Conservation (phyloP, 2,113 vertebrate species). For the Amia ocellicauda region DNA sequence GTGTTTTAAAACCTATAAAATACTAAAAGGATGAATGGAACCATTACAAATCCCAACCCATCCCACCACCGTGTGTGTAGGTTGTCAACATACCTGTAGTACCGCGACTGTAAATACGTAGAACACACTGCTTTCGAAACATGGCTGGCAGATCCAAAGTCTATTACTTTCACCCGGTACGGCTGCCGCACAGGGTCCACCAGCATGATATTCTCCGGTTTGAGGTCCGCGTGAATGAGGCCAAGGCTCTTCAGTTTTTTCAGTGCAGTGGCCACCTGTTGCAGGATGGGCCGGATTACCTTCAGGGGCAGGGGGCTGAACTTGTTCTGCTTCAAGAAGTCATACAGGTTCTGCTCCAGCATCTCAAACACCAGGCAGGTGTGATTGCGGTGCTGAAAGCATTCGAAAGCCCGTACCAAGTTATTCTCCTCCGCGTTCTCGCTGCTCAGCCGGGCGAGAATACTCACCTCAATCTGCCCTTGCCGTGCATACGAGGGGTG, state of each 20-base stretch:
- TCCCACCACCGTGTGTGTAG: not conserved
- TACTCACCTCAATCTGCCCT: slow-evolving; percentile 97
- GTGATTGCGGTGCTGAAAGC: slow-evolving; percentile 96
- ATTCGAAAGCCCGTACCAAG: slow-evolving; percentile 93
- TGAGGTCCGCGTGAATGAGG: slow-evolving; percentile 98
- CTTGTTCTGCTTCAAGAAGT: slow-evolving; percentile 98
- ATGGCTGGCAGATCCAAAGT: slow-evolving; percentile 98
- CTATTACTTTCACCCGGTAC: slow-evolving; percentile 97
- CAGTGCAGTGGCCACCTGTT: slow-evolving; percentile 96
- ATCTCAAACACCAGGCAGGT: slow-evolving; percentile 98
- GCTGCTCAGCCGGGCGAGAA: slow-evolving; percentile 89
- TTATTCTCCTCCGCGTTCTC: slow-evolving; percentile 97
- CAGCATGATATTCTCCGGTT: slow-evolving; percentile 99
- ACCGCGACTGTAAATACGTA: slow-evolving; percentile 96
- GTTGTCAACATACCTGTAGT: slow-evolving; percentile 85
- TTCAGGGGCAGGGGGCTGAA: slow-evolving; percentile 96
- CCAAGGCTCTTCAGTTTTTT: slow-evolving; percentile 97
- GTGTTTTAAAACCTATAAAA: too few species aligned
- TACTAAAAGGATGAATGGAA: too few species aligned
- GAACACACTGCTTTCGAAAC: slow-evolving; percentile 99
- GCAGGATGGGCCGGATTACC: slow-evolving; percentile 94
- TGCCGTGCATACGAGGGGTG: slow-evolving; percentile 96
- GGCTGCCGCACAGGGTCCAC: slow-evolving; percentile 96
- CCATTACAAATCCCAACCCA: too few species aligned
- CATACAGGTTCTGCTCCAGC: slow-evolving; percentile 97